phyloP scores from a whole-genome alignment of 2,888 invertebrate genomes.

The Dromius quadrimaculatus region DNA sequence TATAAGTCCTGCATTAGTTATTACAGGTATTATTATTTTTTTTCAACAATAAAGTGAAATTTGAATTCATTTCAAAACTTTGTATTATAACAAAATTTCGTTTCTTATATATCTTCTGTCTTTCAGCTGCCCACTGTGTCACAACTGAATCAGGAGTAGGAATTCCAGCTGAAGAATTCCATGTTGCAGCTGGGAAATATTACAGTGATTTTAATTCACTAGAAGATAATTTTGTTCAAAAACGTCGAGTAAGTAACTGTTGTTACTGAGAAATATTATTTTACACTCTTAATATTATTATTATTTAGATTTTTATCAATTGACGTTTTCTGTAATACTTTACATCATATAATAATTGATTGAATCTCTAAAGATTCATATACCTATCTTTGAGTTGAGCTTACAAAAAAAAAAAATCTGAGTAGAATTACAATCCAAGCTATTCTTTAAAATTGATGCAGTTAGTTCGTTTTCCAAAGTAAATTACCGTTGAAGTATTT shows the following conservation, averaged over 20 bases:
- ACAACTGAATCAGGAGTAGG: slow-evolving; percentile 1
- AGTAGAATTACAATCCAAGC: neutral
- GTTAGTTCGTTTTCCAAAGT: no score
- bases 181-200: slow-evolving; percentile 38
- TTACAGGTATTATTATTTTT: neutral
- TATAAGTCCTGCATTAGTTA: neutral
- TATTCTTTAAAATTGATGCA: neutral
- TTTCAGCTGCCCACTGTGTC: slow-evolving; percentile 37
- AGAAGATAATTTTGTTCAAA: slow-evolving; percentile 9
- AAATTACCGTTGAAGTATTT: no score
- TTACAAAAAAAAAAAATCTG: neutral
- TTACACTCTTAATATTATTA: no score
- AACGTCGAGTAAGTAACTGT: slow-evolving; percentile 9
- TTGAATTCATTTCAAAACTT: neutral
- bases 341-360: no score
- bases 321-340: no score
- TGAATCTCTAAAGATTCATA: no score
- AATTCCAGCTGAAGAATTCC: slow-evolving; percentile 2
- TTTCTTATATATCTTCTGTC: neutral
- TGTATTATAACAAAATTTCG: neutral
- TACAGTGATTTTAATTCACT: slow-evolving; percentile 4
- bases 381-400: no score
- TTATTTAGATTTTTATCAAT: no score
- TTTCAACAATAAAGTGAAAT: neutral
- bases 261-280: no score